Evolutionary conservation across 1,140 invertebrate genomes (phyloP).

Genomic region (Zaprionus kolodkinae): DNA sequence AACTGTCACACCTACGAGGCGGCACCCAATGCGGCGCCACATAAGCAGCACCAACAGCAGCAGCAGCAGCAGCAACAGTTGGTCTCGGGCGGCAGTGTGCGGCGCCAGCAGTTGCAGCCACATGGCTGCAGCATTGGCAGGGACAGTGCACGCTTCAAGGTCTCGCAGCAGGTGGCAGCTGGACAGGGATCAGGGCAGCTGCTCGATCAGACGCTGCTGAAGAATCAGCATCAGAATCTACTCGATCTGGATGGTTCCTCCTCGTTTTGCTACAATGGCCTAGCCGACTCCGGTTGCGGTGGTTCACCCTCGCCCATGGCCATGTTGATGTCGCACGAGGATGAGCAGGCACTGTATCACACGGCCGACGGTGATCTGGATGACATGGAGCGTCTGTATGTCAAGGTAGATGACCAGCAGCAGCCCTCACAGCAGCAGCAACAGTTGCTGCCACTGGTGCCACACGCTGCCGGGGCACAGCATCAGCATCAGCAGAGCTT

Average conservation of each 20-base stretch:
- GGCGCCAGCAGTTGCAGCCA: constrained; percentile 61
- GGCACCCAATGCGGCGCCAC: constrained; percentile 49
- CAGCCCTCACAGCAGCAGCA: constrained; percentile 66
- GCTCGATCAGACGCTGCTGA: constrained; percentile 50
- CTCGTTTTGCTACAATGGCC: constrained; percentile 77
- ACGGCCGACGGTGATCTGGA: constrained; percentile 79
- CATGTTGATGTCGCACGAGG: constrained; percentile 81
- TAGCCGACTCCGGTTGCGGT: constrained; percentile 79
- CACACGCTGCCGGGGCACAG: constrained; percentile 35
- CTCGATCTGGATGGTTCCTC: constrained; percentile 73
- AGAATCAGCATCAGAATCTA: constrained; percentile 67
- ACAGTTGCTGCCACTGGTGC: constrained; percentile 45
- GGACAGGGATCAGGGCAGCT: background rate
- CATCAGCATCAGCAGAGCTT: constrained; percentile 41
- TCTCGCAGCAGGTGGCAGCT: constrained; percentile 8
- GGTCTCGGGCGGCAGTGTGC: constrained; percentile 47
- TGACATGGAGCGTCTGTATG: constrained; percentile 79
- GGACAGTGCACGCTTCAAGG: constrained; percentile 76
- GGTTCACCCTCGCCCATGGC: constrained; percentile 81
- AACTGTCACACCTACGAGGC: constrained; percentile 80
- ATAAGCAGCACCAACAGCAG: constrained; percentile 42
- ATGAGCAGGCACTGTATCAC: constrained; percentile 78
- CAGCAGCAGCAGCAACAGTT: constrained; percentile 32
- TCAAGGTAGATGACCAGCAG: constrained; percentile 77
- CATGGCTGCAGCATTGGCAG: constrained; percentile 69